phyloP scores from a whole-genome alignment of 2,113 vertebrate species.

The Dryoscopus gambensis region DNA sequence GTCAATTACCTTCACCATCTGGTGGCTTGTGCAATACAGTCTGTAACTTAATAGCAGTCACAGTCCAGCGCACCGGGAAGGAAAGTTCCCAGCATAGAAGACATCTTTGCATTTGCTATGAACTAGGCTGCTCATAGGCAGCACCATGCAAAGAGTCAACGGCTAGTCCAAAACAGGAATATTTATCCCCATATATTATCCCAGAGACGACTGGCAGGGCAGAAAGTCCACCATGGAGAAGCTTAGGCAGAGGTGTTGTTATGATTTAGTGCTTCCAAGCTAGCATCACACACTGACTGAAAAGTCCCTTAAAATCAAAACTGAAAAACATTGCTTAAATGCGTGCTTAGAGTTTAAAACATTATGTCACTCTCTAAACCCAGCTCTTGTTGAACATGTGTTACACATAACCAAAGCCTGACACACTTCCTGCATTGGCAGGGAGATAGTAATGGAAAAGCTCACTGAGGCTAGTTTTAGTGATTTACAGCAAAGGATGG shows the following conservation, averaged over 20 bases:
- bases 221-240: neutral
- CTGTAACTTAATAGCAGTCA: neutral
- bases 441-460: constrained; percentile 43
- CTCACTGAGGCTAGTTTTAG: constrained; percentile 2
- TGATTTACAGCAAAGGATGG: constrained; percentile 46
- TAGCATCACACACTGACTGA: neutral
- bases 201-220: neutral
- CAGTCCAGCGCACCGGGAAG: neutral
- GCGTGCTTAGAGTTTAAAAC: neutral
- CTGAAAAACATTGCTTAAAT: neutral
- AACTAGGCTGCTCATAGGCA: neutral
- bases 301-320: neutral
- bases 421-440: constrained; percentile 58
- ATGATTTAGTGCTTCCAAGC: constrained; percentile 14
- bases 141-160: neutral
- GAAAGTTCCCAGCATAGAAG: neutral
- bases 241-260: neutral
- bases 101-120: neutral
- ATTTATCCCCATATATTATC: neutral
- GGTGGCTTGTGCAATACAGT: neutral
- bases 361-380: neutral
- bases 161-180: neutral
- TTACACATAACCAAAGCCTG: constrained; percentile 50
- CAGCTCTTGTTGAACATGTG: constrained; percentile 49
- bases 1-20: constrained; percentile 9